Evolutionary conservation across 2,797 vertebrate genomes (phyloP), one percentile per base, ranked within the genome.

Genomic region (Alcedo atthis): DNA sequence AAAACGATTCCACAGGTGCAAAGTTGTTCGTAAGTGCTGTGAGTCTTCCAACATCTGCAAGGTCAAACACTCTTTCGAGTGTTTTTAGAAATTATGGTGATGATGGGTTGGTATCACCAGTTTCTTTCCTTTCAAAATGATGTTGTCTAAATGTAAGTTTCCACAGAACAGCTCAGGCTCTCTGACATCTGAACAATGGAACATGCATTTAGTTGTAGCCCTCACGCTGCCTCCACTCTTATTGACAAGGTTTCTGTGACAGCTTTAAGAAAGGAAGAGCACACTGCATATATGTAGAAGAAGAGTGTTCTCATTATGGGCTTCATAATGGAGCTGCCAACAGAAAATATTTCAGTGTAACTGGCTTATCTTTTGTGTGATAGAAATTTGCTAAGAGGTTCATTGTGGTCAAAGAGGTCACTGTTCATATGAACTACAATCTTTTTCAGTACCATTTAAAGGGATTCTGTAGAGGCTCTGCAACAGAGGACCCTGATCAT

Each of bases 161-260:
- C 77, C 35, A 68, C 73, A 59, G 90, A 95, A 71, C 79, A 71
- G 24, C 91, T 95, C 91, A 74, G 86, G 70, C 95, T 96, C 63
- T 77, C 90, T 95, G 95, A 95, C 95, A 93, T 64, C 78, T 92
- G n/a, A 95, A 95, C 94, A 96, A 95, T 93, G 92, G 76, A 95
- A 92, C 81, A 1, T 87, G 86, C 90, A 94, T 92, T 95, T 94
- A 95, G 91, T 81, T 94, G 92, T 94, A 87, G 92, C 80, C 93
- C 64, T 93, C 87, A 26, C 2, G 81, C 92, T 81, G 84, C 94
- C 95, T 94, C 93, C 90, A 69, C 89, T 9, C 85, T 92, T 33
- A 80, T 4, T 12, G 5, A 74, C 86, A 51, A 81, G 81, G 70
- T 84, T 91, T 24, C 87, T 63, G 79, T 96, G 95, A 95, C 94